Evolutionary conservation across 2,113 vertebrate species (phyloP), one percentile per base, ranked within the genome.

Genomic region (Lampris megalopsis): DNA sequence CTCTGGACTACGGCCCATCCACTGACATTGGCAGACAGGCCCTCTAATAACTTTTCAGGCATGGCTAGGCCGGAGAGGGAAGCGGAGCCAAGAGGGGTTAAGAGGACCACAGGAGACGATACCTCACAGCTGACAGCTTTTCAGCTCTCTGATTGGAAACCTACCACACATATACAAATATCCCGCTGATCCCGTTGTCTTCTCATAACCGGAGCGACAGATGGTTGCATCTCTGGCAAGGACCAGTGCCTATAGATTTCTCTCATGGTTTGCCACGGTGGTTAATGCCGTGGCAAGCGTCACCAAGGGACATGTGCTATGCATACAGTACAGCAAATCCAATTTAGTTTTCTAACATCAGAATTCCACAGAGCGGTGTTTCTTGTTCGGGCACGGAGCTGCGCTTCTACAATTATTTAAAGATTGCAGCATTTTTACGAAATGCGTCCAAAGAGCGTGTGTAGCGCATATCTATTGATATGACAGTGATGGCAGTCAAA

Each of bases 101-200:
- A 72, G 66, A 70, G 86, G 81, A 81, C 73, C 6, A 35, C 52
- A 84, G 80, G 72, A 88, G 77, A 74, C 24, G 60, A 87, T 85
- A 76, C 81, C 76, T 90, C 82, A 82, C 58, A 77, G 69, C 73
- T 88, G 90, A 88, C 86, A 84, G 52, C 78, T 88, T 79, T 83
- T 79, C 75, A 87, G 48, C 78, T 77, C 73, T 81, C 69, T 85
- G 80, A 90, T 83, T 79, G 64, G 75, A 81, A 83, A 61, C 54
- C 62, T 43, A 42, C 69, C 68, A 50, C 61, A 71, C 71, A 75
- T 53, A 81, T 86, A 79, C 77, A 81, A 65, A 79, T 80, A 86
- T 77, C 79, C 74, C 69, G 62, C 82, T 82, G 80, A 82, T 88
- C 76, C 73, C 62, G 72, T 72, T 86, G 78, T 87, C 67, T 80